A percentile compares a stretch with the other conserved stretches of the same genome.
Evolutionary conservation across 37 sponge, comb jelly and placozoan genomes (phyloP).

Genomic region (Sycon ciliatum): DNA sequence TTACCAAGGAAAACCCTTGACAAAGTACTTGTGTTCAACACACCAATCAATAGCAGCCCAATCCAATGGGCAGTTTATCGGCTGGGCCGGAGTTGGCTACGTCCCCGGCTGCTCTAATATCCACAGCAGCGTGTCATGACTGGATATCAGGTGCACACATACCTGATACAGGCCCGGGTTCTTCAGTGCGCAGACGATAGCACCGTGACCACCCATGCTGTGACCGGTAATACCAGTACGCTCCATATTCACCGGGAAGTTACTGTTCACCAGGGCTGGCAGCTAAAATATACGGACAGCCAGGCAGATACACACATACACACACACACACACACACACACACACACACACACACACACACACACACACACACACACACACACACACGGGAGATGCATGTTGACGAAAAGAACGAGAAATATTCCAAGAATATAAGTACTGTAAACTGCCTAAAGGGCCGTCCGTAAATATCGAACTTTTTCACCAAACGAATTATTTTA

Average conservation of each 20-base stretch:
- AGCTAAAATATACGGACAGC: no score
- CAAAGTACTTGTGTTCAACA: no score
- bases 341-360: slow-evolving; percentile 19
- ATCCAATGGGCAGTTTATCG: neutral
- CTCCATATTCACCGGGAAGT: slow-evolving; percentile 65
- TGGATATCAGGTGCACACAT: neutral
- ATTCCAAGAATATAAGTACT: no score
- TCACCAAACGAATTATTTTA: no score
- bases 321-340: slow-evolving; percentile 1
- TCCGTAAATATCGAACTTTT: no score
- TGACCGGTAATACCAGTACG: slow-evolving; percentile 77
- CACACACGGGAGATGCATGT: no score
- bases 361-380: slow-evolving; percentile 22
- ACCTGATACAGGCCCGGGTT: slow-evolving; percentile 78
- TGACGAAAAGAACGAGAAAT: no score
- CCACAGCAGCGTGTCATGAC: neutral
- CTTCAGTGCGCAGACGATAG: slow-evolving; percentile 78
- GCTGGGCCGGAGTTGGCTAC: no score
- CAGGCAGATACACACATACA: neutral
- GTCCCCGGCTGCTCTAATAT: no score
- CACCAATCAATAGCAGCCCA: no score
- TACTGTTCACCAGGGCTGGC: slow-evolving; percentile 56
- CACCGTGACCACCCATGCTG: slow-evolving; percentile 99
- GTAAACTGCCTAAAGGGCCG: no score
- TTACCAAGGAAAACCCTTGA: no score